Conservation (phyloP, 1,140 invertebrate species). For the Megathymus violae region DNA sequence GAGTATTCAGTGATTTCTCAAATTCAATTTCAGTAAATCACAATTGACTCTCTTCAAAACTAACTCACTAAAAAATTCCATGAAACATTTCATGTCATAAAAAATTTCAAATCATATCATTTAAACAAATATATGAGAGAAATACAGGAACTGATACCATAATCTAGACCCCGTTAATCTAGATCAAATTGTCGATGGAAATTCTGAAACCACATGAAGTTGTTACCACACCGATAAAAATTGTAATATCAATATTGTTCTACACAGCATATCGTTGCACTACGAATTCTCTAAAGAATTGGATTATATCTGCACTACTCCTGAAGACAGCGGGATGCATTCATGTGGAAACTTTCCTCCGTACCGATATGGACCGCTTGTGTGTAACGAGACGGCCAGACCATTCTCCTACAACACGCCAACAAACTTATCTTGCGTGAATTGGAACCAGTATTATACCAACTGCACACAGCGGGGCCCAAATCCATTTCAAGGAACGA, state of each 20-base stretch:
- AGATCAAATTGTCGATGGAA: neutral
- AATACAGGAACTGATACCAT: neutral
- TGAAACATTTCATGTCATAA: conserved; percentile 1
- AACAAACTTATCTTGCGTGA: conserved; percentile 92
- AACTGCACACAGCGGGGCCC: conserved; percentile 95
- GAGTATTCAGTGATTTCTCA: too few species aligned
- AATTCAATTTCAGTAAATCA: neutral
- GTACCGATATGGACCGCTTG: conserved; percentile 87
- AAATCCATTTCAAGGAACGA: conserved; percentile 99
- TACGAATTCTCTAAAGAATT: conserved; percentile 93
- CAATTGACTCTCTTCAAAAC: neutral
- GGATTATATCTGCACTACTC: conserved; percentile 98
- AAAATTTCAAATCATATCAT: neutral
- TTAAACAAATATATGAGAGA: too few species aligned
- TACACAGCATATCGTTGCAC: conserved; percentile 88
- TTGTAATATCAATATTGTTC: conserved; percentile 33
- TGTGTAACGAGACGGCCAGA: conserved; percentile 86
- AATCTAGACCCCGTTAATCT: neutral
- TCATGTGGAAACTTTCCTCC: conserved; percentile 94
- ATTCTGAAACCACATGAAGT: too few species aligned
- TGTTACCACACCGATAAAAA: neutral
- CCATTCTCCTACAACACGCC: conserved; percentile 81
- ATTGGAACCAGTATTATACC: conserved; percentile 99
- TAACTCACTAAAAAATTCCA: conserved; percentile 6
- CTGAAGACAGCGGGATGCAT: conserved; percentile 98